These are phyloP conservation scores for Syncerus caffer DNA, from an alignment of 2,797 vertebrate species.

Conservation along the genomic window DNA sequence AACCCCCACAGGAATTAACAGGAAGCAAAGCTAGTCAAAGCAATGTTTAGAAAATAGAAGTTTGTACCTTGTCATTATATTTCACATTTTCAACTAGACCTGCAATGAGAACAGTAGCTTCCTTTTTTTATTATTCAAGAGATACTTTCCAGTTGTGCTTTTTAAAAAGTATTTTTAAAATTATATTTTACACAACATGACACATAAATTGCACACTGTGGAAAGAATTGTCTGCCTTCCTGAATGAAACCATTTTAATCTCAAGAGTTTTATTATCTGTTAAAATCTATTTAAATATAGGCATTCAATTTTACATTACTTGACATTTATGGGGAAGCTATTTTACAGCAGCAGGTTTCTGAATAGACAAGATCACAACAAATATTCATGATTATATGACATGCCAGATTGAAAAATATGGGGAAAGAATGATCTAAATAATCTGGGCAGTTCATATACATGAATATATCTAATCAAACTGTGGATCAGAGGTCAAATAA, in stretches of 20 bases:
- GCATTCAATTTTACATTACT: conserved; percentile 79
- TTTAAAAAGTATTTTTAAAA: conserved; percentile 73
- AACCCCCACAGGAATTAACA: conserved; percentile 40
- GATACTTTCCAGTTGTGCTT: conserved; percentile 76
- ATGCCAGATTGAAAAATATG: conserved; percentile 66
- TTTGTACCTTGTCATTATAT: conserved; percentile 70
- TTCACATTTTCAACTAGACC: conserved; percentile 70
- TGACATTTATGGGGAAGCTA: conserved; percentile 79
- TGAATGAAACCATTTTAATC: conserved; percentile 83
- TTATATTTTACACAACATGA: conserved; percentile 81
- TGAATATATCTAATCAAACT: conserved; percentile 48
- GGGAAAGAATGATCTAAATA: conserved; percentile 67
- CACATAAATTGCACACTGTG: conserved; percentile 80
- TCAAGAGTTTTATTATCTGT: conserved; percentile 83
- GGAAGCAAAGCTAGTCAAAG: conserved; percentile 62
- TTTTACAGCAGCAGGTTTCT: conserved; percentile 77
- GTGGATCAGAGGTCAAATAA: conserved; percentile 46
- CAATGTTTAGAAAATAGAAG: conserved; percentile 71
- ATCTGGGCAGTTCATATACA: conserved; percentile 53
- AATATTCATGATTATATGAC: conserved; percentile 77
- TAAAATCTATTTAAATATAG: conserved; percentile 83
- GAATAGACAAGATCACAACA: conserved; percentile 80
- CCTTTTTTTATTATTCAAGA: conserved; percentile 70
- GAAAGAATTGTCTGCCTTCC: conserved; percentile 78
- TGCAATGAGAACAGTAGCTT: conserved; percentile 61